Evolutionary conservation across 2,797 vertebrate species (phyloP), one percentile per base, ranked within the genome.

Genomic region (Sarcoramphus papa): DNA sequence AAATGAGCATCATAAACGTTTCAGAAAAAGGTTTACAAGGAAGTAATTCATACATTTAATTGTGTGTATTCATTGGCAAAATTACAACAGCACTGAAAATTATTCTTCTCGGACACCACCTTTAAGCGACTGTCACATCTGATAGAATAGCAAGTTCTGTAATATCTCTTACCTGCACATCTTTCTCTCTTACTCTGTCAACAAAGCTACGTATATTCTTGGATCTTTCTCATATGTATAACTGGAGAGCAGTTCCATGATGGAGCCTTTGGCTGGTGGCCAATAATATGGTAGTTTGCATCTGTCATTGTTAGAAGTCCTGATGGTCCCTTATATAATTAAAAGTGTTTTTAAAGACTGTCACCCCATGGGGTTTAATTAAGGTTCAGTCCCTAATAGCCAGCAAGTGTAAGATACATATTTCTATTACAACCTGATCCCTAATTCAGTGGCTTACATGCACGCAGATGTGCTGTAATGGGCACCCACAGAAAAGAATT

Each of bases 261-360:
- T 37, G 63, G 67, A 91, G 80, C 62, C 75, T 64, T 53, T 97
- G 96, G 95, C 93, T 91, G 78, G 84, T 83, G 86, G 95, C 97
- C 95, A 97, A 63, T 48, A 85, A 84, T 19, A 80, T 21, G 43
- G 53, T 47, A 85, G 37, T 68, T 62, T 95, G 84, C 92, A 92
- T 80, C 95, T 97, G 94, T 83, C 94, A 93, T 77, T 88, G 84
- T 93, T 88, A 89, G 67, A 95, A 95, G 86, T 91, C 96, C 95
- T 96, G 96, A 95, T 92, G 93, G 90, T 79, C 94, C 88, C 94
- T 95, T 57, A 91, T 16, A 86, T 89, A 97, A 97, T 97, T 97
- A 95, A 80, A 92, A 92, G 64, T 93, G 94, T 79, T 97, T 96
- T 95, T 95, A 80, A 94, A 80, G 53, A 91, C 78, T 82, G 31